These are phyloP conservation scores for Pipistrellus nathusii DNA, from an alignment of 2,797 vertebrate genomes.

Conservation along the genomic window DNA sequence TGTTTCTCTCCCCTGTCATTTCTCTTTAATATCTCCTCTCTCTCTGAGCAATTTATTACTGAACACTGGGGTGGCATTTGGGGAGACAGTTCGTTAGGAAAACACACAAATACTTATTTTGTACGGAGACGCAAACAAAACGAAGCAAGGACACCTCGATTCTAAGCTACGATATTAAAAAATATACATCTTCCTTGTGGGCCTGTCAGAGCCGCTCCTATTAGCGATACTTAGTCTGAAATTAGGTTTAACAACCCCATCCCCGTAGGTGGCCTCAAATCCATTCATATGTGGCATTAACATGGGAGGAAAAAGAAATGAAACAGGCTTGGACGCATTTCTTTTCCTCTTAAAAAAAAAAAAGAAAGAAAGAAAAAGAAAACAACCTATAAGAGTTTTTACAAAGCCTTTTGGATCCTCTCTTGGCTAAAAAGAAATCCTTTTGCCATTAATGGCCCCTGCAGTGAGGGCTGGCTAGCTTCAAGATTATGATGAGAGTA, in stretches of 20 bases:
- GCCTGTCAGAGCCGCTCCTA: slow-evolving; percentile 42
- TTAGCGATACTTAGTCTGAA: slow-evolving; percentile 71
- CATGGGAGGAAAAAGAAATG: slow-evolving; percentile 46
- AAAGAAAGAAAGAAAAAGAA: neutral
- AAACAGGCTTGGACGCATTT: slow-evolving; percentile 37
- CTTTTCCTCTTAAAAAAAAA: slow-evolving; percentile 22
- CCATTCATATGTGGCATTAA: slow-evolving; percentile 48
- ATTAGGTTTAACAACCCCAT: slow-evolving; percentile 73
- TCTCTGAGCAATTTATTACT: slow-evolving; percentile 76
- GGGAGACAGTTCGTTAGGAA: slow-evolving; percentile 68
- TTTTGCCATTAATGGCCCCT: slow-evolving; percentile 74
- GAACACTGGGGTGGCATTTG: slow-evolving; percentile 63
- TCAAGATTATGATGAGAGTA: slow-evolving; percentile 86
- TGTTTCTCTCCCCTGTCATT: slow-evolving; percentile 13
- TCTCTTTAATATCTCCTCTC: slow-evolving; percentile 52
- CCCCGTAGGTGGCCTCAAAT: slow-evolving; percentile 60
- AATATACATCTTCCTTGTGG: slow-evolving; percentile 61
- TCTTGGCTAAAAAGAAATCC: slow-evolving; percentile 74
- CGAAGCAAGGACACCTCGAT: slow-evolving; percentile 38
- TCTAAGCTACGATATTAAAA: slow-evolving; percentile 68
- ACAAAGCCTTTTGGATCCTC: slow-evolving; percentile 68
- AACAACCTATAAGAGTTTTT: neutral
- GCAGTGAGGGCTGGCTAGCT: slow-evolving; percentile 79
- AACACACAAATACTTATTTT: slow-evolving; percentile 69
- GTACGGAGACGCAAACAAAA: slow-evolving; percentile 60